Percentiles rank a stretch among this genome's conserved stretches.
Conservation (phyloP, 2,113 vertebrate species). For the Eidolon helvum region DNA sequence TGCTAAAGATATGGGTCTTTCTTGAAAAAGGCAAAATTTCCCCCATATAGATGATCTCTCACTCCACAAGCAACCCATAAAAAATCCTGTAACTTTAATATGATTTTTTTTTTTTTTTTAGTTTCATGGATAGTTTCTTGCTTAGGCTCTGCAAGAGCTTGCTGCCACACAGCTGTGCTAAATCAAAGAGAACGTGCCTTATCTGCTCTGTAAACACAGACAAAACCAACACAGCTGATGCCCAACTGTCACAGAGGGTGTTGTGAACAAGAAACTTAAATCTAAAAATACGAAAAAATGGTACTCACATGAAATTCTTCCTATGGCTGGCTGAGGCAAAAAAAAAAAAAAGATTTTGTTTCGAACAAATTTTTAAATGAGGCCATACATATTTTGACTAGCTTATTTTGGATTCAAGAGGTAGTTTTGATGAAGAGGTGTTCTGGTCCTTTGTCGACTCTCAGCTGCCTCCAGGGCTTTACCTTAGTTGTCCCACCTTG, state of each 20-base stretch:
- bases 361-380: background rate
- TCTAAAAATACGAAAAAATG: conserved; percentile 11
- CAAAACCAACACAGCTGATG: background rate
- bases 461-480: background rate
- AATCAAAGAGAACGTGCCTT: background rate
- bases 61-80: background rate
- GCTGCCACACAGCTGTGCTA: conserved; percentile 23
- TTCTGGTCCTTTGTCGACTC: background rate
- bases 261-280: background rate
- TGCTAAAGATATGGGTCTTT: background rate
- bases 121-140: background rate
- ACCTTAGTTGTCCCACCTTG: background rate
- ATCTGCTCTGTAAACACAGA: conserved; percentile 26
- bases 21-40: background rate
- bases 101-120: background rate
- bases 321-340: background rate
- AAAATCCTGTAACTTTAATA: background rate
- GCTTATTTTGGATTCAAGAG: background rate
- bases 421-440: background rate
- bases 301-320: background rate
- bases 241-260: background rate
- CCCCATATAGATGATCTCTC: background rate
- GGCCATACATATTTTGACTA: background rate
- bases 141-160: background rate
- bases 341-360: background rate